Evolutionary conservation across 2,888 invertebrate species (phyloP).

Genomic region (Hypomecis punctinalis): DNA sequence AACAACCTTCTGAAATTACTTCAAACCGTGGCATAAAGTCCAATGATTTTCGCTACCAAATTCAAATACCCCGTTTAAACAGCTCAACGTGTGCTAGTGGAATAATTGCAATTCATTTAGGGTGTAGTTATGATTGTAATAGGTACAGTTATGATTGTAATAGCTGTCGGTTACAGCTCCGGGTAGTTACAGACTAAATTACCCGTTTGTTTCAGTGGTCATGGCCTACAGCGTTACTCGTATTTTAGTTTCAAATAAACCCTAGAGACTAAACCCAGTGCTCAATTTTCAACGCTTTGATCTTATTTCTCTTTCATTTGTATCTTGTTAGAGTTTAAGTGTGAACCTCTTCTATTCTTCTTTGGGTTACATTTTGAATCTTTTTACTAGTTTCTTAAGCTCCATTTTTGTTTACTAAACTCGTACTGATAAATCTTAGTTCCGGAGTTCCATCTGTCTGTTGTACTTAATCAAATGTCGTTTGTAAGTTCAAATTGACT

Average conservation of each 20-base stretch:
- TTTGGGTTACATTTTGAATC: background rate
- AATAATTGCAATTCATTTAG: constrained; percentile 18
- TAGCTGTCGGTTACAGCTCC: constrained; percentile 8
- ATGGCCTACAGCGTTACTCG: constrained; percentile 3
- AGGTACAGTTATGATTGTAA: constrained; percentile 15
- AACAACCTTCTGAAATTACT: too few relatives aligned
- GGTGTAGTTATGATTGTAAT: constrained; percentile 17
- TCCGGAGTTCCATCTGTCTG: too few relatives aligned
- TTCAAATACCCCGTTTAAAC: background rate
- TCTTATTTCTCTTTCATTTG: too few relatives aligned
- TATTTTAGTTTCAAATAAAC: constrained; percentile 3
- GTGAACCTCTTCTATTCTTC: background rate
- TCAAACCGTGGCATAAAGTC: too few relatives aligned
- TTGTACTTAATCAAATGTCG: too few relatives aligned
- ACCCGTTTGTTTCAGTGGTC: constrained; percentile 12
- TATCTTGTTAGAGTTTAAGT: too few relatives aligned
- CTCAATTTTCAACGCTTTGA: too few relatives aligned
- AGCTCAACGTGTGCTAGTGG: background rate
- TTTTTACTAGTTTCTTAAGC: too few relatives aligned
- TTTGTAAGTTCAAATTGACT: too few relatives aligned
- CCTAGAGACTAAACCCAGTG: background rate
- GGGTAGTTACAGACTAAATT: constrained; percentile 9
- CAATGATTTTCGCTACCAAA: background rate
- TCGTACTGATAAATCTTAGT: too few relatives aligned
- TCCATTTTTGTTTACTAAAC: too few relatives aligned